Percentiles rank a stretch among this genome's conserved stretches.
These are phyloP conservation scores for Beaufortia kweichowensis DNA, from an alignment of 2,113 vertebrate species.

Conservation along the genomic window DNA sequence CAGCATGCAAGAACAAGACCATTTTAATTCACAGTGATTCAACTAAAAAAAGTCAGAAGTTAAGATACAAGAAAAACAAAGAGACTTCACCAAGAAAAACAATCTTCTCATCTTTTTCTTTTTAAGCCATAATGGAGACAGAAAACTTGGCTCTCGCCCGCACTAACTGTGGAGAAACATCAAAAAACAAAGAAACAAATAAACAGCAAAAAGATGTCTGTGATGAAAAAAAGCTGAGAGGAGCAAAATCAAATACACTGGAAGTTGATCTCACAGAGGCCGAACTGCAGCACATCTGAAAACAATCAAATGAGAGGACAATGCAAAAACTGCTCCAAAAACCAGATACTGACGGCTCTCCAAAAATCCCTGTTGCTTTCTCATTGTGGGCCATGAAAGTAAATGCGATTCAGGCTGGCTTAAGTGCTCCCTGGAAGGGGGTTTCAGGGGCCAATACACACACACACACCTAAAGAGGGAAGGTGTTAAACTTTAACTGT, in stretches of 20 bases:
- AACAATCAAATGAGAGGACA: conserved; percentile 63
- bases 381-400: conserved; percentile 59
- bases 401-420: conserved; percentile 68
- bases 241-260: conserved; percentile 74
- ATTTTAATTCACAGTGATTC: conserved; percentile 56
- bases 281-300: conserved; percentile 67
- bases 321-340: conserved; percentile 66
- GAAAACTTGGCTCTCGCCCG: conserved; percentile 59
- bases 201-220: conserved; percentile 67
- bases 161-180: conserved; percentile 59
- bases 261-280: conserved; percentile 61
- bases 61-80: conserved; percentile 51
- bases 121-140: conserved; percentile 52
- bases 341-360: conserved; percentile 64
- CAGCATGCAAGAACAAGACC: conserved; percentile 56
- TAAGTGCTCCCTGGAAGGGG: conserved; percentile 73
- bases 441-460: conserved; percentile 57
- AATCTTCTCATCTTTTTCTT: conserved; percentile 63
- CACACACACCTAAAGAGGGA: conserved; percentile 30
- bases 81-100: conserved; percentile 56
- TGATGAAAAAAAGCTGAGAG: conserved; percentile 62
- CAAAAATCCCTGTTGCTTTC: conserved; percentile 51
- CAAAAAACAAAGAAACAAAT: conserved; percentile 59
- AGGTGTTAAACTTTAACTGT: conserved; percentile 65
- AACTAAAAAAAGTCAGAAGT: conserved; percentile 27